A percentile compares a stretch with the other conserved stretches of the same genome.
phyloP scores from a whole-genome alignment of 2,888 invertebrate species.

The Stegana nigrithorax region DNA sequence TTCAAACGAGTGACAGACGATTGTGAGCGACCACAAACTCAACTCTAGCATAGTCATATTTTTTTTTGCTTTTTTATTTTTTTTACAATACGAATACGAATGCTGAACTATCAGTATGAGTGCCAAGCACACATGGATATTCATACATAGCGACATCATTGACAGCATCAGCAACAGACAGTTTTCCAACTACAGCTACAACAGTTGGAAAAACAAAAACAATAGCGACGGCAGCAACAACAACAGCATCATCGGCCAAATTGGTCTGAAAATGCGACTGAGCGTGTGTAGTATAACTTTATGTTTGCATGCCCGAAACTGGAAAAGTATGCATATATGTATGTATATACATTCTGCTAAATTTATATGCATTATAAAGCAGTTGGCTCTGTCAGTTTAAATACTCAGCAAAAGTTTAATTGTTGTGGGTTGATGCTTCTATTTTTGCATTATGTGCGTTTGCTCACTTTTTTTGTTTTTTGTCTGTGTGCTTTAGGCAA shows the following conservation, averaged over 20 bases:
- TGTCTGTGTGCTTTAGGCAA: neutral
- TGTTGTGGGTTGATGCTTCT: conserved; percentile 38
- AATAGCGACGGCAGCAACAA: no score
- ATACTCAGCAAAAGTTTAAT: conserved; percentile 54
- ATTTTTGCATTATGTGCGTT: neutral
- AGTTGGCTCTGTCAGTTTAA: conserved; percentile 44
- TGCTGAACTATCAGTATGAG: no score
- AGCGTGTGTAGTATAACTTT: conserved; percentile 17
- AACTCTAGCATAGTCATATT: neutral
- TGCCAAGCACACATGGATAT: conserved; percentile 6
- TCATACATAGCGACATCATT: neutral
- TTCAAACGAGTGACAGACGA: neutral
- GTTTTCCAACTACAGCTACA: neutral
- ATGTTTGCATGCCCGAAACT: conserved; percentile 27
- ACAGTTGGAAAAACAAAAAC: neutral
- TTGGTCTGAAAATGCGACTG: neutral
- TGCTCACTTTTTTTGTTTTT: neutral
- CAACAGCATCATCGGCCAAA: no score
- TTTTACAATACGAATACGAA: no score
- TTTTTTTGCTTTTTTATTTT: neutral
- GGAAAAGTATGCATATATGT: conserved; percentile 53
- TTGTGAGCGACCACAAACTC: neutral
- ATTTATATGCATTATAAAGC: conserved; percentile 35
- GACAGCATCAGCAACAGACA: conserved; percentile 9
- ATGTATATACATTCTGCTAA: neutral